Evolutionary conservation across 37 sponge, comb jelly and placozoan species (phyloP).

Genomic region (Hormiphora californensis): DNA sequence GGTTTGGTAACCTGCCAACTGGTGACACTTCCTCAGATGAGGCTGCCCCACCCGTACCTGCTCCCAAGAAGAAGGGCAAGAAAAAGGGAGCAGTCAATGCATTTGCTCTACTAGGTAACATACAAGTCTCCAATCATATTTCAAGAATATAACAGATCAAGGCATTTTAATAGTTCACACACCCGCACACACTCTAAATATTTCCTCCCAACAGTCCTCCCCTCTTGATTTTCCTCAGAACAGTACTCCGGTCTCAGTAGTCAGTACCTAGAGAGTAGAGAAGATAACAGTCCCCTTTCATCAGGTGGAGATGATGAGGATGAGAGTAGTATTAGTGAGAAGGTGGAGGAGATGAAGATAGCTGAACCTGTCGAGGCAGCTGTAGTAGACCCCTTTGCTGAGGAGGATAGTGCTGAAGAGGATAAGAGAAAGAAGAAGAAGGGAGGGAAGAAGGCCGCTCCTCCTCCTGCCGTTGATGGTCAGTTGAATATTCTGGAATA

Average conservation of each 20-base stretch:
- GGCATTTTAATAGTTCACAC: too few relatives aligned
- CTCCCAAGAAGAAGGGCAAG: not conserved
- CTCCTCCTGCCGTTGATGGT: not conserved
- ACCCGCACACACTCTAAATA: too few relatives aligned
- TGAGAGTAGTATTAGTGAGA: not conserved
- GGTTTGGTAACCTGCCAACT: too few relatives aligned
- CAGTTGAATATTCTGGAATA: too few relatives aligned
- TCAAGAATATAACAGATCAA: too few relatives aligned
- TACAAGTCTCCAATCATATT: too few relatives aligned
- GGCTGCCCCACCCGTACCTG: not conserved
- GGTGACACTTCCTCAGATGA: too few relatives aligned
- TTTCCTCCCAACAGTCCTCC: too few relatives aligned
- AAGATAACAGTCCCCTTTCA: too few relatives aligned
- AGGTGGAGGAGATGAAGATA: not conserved
- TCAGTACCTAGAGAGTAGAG: too few relatives aligned
- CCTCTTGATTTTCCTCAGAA: too few relatives aligned
- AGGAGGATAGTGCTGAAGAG: constrained; percentile 9
- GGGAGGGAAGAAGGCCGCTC: not conserved
- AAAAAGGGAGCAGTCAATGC: not conserved
- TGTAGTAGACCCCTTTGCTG: constrained; percentile 41
- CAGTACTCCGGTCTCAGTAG: too few relatives aligned
- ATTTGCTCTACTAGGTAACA: constrained; percentile 16
- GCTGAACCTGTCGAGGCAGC: not conserved
- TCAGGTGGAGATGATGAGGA: constrained; percentile 7
- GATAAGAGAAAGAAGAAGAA: constrained; percentile 10